A percentile compares a stretch with the other conserved stretches of the same genome.
Conservation (phyloP, 2,888 invertebrate genomes). For the Pollenia labialis region DNA sequence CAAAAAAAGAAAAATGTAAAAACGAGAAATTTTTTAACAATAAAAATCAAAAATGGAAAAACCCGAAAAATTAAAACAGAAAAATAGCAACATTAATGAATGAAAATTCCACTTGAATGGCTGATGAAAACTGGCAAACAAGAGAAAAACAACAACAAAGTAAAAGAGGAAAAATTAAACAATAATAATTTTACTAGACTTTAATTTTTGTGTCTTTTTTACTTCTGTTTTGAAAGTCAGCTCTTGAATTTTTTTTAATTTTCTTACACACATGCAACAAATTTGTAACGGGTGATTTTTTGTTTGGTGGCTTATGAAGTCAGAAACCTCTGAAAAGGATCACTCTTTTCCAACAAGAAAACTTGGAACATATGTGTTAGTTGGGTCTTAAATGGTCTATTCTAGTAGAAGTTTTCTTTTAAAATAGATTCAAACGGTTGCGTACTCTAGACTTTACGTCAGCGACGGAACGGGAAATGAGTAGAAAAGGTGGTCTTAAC, state of each 20-base stretch:
- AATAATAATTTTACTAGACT: conserved; percentile 19
- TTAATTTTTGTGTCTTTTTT: conserved; percentile 3
- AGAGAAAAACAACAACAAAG: neutral
- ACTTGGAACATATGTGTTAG: too few relatives aligned
- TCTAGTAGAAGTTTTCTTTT: too few relatives aligned
- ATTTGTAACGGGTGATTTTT: too few relatives aligned
- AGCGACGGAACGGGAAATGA: too few relatives aligned
- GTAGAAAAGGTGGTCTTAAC: too few relatives aligned
- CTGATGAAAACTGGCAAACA: conserved; percentile 26
- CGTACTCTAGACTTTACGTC: too few relatives aligned
- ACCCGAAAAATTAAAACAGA: neutral
- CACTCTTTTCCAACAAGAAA: too few relatives aligned
- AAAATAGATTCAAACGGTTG: too few relatives aligned
- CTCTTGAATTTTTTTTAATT: neutral
- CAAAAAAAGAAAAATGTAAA: neutral
- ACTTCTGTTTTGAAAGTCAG: too few relatives aligned
- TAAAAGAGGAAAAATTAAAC: neutral
- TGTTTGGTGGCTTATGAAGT: too few relatives aligned
- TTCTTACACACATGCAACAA: neutral
- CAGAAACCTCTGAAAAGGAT: too few relatives aligned
- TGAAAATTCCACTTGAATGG: conserved; percentile 41
- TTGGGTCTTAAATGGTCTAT: too few relatives aligned
- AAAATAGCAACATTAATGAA: conserved; percentile 42
- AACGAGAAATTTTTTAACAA: conserved; percentile 25
- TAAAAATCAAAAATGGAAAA: conserved; percentile 30